Conservation (phyloP, 2,113 vertebrate species). For the Grantiella picta region DNA sequence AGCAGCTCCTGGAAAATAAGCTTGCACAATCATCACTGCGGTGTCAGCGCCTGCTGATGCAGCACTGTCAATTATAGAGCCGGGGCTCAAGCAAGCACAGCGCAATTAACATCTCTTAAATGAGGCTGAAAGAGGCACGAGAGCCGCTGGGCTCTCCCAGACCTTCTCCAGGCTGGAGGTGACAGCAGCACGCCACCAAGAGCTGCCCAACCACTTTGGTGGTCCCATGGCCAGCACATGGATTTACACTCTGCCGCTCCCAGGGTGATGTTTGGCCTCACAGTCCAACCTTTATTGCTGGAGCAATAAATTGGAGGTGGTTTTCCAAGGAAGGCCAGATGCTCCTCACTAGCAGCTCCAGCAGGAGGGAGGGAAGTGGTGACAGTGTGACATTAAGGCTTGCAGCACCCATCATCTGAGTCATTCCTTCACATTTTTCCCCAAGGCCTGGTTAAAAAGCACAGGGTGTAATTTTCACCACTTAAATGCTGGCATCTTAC, state of each 20-base stretch:
- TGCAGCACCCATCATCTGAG: rapidly evolving
- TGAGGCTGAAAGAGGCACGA: not conserved
- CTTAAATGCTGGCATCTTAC: not conserved
- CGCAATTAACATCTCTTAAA: not conserved
- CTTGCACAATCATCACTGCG: not conserved
- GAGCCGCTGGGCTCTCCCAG: not conserved
- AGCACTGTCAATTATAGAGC: conserved; percentile 25
- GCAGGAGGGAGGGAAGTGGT: not conserved
- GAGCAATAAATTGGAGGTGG: not conserved
- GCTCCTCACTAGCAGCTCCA: not conserved
- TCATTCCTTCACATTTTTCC: not conserved
- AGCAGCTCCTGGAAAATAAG: not conserved
- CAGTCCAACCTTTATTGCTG: not conserved
- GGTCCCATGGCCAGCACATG: rapidly evolving
- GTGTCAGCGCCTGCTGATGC: not conserved
- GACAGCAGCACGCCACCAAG: not conserved
- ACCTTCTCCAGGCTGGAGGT: not conserved
- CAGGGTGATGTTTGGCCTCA: not conserved
- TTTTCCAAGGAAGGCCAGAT: not conserved
- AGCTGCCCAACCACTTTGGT: rapidly evolving
- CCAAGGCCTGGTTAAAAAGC: not conserved
- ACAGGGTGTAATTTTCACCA: not conserved
- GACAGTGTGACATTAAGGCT: not conserved
- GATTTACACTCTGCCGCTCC: not conserved
- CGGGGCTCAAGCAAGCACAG: not conserved